These are phyloP conservation scores for Drosophila paramelanica DNA, from an alignment of 2,888 invertebrate species.

Conservation along the genomic window DNA sequence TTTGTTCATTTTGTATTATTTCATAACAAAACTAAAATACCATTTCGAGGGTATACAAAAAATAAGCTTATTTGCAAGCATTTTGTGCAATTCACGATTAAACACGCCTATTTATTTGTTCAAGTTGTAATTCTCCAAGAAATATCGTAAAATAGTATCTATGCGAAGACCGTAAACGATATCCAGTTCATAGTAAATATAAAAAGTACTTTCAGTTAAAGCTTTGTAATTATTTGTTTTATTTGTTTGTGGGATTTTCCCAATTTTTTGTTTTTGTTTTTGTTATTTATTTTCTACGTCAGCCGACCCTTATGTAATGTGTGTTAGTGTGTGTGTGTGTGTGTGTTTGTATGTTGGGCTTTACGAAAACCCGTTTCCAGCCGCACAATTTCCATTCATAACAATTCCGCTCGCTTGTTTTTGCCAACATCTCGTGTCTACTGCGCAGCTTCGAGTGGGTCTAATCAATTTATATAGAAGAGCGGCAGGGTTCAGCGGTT, in stretches of 20 bases:
- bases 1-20: background rate
- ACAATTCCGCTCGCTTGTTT: conserved; percentile 31
- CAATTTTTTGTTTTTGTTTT: background rate
- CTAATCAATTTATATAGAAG: conserved; percentile 45
- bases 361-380: conserved; percentile 26
- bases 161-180: background rate
- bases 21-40: background rate
- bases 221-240: conserved; percentile 1
- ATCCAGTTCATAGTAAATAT: conserved; percentile 3
- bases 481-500: conserved; percentile 37
- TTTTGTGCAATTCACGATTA: conserved; percentile 25
- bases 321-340: background rate
- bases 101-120: conserved; percentile 15
- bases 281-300: background rate
- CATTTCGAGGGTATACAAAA: background rate
- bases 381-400: conserved; percentile 44
- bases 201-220: background rate
- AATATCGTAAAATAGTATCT: background rate
- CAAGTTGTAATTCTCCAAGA: background rate
- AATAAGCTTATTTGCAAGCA: conserved; percentile 19
- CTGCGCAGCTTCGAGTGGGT: conserved; percentile 36
- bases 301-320: conserved; percentile 19
- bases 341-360: background rate
- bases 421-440: conserved; percentile 36
- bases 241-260: conserved; percentile 29